Percentiles rank a stretch among this genome's conserved stretches.
phyloP scores from a whole-genome alignment of 2,888 invertebrate genomes.

The Acrocera orbiculus region DNA sequence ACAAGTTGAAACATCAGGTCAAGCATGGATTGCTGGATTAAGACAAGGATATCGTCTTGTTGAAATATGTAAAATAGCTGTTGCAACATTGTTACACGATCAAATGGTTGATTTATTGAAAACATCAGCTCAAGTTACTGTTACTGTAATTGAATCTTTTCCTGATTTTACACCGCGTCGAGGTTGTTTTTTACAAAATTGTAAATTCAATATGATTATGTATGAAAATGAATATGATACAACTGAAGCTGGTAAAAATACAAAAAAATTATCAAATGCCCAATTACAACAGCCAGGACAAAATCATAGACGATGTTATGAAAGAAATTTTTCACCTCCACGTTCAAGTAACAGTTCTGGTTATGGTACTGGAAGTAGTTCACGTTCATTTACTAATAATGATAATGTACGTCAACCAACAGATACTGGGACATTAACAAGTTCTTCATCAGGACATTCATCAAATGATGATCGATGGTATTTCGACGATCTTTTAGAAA shows the following conservation, averaged over 20 bases:
- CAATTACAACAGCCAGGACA: constrained; percentile 29
- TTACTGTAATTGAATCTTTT: constrained; percentile 60
- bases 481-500: constrained; percentile 35
- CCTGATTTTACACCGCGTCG: constrained; percentile 47
- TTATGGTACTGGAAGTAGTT: constrained; percentile 55
- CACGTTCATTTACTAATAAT: constrained; percentile 27
- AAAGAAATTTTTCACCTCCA: constrained; percentile 58
- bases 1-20: constrained; percentile 32
- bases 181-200: constrained; percentile 45
- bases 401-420: constrained; percentile 12
- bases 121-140: constrained; percentile 72
- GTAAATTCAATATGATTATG: constrained; percentile 41
- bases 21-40: constrained; percentile 59
- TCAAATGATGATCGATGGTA: constrained; percentile 47
- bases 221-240: constrained; percentile 49
- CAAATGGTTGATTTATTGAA: constrained; percentile 85
- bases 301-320: constrained; percentile 47
- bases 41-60: constrained; percentile 77
- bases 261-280: constrained; percentile 17
- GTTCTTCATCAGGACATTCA: constrained; percentile 44
- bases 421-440: constrained; percentile 38
- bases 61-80: constrained; percentile 79
- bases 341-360: constrained; percentile 68
- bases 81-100: constrained; percentile 75
- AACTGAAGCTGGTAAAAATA: constrained; percentile 9